Evolutionary conservation across 2,113 vertebrate species (phyloP).

Genomic region (Tragelaphus scriptus): DNA sequence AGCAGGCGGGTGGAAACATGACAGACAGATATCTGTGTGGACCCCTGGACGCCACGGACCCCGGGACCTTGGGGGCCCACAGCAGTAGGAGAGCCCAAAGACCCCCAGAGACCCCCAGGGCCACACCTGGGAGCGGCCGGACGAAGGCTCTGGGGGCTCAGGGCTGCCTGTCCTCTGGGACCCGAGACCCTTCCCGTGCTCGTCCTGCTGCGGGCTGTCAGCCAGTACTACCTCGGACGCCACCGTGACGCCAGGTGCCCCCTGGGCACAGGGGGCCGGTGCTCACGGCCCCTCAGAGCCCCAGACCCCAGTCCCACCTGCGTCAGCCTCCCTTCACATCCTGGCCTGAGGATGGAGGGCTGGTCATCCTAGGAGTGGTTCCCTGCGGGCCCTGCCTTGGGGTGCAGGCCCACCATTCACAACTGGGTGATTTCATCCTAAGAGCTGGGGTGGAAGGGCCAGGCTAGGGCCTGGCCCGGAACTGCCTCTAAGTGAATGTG

Average conservation of each 20-base stretch:
- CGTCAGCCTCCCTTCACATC: background rate
- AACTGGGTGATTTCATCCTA: conserved; percentile 7
- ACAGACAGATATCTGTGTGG: background rate
- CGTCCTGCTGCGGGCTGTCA: background rate
- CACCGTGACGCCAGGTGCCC: accelerated
- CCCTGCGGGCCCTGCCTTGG: background rate
- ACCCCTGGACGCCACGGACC: background rate
- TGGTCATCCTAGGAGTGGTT: background rate
- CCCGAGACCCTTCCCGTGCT: accelerated
- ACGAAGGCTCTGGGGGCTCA: background rate
- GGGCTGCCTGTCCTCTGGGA: background rate
- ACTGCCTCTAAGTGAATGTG: conserved; percentile 70
- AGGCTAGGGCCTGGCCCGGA: conserved; percentile 28
- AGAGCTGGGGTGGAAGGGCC: conserved; percentile 10
- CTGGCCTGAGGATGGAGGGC: background rate
- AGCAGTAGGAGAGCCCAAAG: background rate
- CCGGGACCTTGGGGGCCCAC: background rate
- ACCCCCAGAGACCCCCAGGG: background rate
- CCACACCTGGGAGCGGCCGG: background rate
- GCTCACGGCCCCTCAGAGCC: accelerated
- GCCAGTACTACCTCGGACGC: too few relatives aligned
- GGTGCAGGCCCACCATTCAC: background rate
- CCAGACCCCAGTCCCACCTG: background rate
- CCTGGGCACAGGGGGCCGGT: background rate
- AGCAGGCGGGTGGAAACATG: background rate